These are phyloP conservation scores for Cephalopholis sonnerati DNA, from an alignment of 2,113 vertebrate genomes.

Conservation along the genomic window DNA sequence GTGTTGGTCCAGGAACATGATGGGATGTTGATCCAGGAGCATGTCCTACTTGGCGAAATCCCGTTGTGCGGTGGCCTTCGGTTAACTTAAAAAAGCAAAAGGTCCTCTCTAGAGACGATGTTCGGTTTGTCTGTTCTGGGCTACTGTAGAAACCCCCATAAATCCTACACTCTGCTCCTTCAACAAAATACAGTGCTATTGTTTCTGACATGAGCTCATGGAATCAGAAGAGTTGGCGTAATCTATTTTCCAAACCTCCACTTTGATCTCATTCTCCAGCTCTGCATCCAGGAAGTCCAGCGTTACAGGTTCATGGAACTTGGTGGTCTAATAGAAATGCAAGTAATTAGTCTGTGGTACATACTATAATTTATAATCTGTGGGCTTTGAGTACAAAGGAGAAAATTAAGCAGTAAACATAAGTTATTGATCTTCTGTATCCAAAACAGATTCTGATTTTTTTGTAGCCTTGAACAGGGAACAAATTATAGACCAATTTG, in stretches of 20 bases:
- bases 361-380: conserved; percentile 2
- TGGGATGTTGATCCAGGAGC: no score
- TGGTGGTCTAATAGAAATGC: conserved; percentile 68
- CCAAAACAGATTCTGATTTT: background rate
- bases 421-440: conserved; percentile 16
- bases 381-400: conserved; percentile 24
- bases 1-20: no score
- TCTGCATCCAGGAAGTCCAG: conserved; percentile 86
- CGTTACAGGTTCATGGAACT: conserved; percentile 83
- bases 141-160: no score
- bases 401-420: background rate
- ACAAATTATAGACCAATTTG: background rate
- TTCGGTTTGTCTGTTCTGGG: no score
- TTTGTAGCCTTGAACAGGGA: conserved; percentile 1
- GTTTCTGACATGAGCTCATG: conserved; percentile 7
- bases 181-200: background rate
- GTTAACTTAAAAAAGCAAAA: no score
- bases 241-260: conserved; percentile 70
- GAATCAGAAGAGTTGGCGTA: background rate
- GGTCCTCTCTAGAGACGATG: no score
- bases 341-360: conserved; percentile 27
- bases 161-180: no score
- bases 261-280: conserved; percentile 82
- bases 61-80: no score
- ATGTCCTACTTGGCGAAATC: no score